Conservation (phyloP, 2,113 vertebrate genomes). For the Orientallactaga bullata region DNA sequence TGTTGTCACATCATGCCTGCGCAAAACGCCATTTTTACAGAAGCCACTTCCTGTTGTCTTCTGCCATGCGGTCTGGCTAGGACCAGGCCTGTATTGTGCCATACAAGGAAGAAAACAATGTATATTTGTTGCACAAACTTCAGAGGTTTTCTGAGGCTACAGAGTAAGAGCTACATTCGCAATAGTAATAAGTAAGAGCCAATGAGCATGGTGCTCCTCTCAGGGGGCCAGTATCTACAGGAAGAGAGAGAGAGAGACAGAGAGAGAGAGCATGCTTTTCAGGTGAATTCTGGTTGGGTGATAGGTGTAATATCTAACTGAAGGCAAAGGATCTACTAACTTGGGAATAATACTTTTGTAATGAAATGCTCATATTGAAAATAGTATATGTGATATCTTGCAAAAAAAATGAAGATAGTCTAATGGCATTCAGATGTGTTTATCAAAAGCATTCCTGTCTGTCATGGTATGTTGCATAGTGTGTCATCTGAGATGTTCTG, state of each 20-base stretch:
- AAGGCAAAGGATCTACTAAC: conserved; percentile 58
- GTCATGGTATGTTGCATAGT: no score
- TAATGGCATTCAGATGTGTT: no score
- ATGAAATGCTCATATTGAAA: conserved; percentile 10
- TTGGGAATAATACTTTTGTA: conserved; percentile 69
- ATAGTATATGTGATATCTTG: neutral
- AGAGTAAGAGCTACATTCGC: conserved; percentile 17
- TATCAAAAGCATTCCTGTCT: no score
- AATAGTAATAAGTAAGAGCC: neutral
- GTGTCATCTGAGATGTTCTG: no score
- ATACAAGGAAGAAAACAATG: no score
- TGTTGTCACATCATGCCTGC: no score
- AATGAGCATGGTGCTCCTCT: neutral
- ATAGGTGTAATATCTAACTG: conserved; percentile 74
- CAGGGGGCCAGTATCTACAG: neutral
- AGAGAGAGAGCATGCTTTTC: conserved; percentile 44
- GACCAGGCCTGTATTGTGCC: no score
- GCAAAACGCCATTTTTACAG: no score
- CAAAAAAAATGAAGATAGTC: neutral
- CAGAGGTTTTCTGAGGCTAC: neutral
- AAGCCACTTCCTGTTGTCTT: no score
- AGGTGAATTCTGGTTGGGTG: conserved; percentile 49
- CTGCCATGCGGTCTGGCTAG: no score
- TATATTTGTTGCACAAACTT: neutral
- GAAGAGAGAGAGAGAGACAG: neutral